These are phyloP conservation scores for Choloepus didactylus DNA, from an alignment of 2,797 vertebrate genomes.

Conservation along the genomic window DNA sequence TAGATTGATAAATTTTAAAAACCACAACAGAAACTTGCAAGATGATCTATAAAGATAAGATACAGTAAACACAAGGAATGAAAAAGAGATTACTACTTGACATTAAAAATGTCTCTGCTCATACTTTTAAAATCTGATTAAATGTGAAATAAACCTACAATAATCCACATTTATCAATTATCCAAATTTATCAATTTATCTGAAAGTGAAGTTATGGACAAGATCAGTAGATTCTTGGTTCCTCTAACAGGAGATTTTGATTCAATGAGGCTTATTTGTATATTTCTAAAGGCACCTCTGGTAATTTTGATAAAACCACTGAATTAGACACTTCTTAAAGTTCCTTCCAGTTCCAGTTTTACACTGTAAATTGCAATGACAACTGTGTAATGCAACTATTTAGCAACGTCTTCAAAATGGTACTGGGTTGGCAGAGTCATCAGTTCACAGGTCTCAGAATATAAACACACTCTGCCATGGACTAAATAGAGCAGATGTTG, in stretches of 20 bases:
- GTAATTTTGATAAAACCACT: conserved; percentile 27
- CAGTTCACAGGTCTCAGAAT: neutral
- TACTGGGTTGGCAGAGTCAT: neutral
- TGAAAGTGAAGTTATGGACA: neutral
- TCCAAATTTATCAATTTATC: neutral
- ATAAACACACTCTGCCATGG: neutral
- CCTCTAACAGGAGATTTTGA: neutral
- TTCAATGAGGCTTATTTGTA: neutral
- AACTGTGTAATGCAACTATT: neutral
- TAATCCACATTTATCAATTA: neutral
- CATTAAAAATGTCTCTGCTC: conserved; percentile 28
- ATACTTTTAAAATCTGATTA: conserved; percentile 30
- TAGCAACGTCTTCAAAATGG: neutral
- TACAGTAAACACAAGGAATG: too few relatives aligned
- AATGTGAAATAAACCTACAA: conserved; percentile 52
- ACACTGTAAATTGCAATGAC: neutral
- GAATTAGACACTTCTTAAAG: neutral
- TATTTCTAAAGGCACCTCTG: conserved; percentile 8
- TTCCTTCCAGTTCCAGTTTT: conserved; percentile 28
- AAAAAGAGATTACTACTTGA: neutral
- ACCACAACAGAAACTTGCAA: too few relatives aligned
- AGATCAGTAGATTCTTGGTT: neutral
- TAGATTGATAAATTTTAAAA: too few relatives aligned
- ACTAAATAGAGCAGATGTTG: neutral
- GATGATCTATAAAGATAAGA: too few relatives aligned